Conservation (phyloP, 2,888 invertebrate species). For the Lamellibrachia satsuma region DNA sequence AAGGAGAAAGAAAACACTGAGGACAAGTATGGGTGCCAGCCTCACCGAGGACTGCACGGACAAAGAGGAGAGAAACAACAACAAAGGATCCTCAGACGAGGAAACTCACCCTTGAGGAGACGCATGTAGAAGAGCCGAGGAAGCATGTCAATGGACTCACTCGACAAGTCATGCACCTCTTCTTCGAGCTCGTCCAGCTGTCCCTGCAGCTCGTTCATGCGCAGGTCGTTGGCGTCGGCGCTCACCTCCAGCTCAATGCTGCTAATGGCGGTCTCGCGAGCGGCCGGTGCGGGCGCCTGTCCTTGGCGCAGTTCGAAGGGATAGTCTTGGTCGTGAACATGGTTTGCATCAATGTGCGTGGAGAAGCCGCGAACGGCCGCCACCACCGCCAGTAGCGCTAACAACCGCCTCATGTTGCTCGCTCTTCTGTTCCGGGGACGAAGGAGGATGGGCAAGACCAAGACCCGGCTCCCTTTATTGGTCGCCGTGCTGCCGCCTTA, state of each 20-base stretch:
- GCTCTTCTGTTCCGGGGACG: constrained; percentile 2
- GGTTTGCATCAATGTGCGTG: background rate
- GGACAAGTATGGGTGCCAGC: background rate
- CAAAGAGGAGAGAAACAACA: no score
- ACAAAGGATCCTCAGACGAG: background rate
- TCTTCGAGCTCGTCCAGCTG: background rate
- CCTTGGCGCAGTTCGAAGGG: background rate
- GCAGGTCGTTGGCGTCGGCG: constrained; percentile 20
- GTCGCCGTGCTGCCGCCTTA: background rate
- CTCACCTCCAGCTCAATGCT: background rate
- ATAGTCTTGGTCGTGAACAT: constrained; percentile 25
- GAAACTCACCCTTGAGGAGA: constrained; percentile 18
- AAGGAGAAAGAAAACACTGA: no score
- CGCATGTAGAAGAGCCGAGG: constrained; percentile 17
- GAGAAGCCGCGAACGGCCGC: background rate
- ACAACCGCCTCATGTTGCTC: constrained; percentile 17
- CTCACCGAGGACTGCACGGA: background rate
- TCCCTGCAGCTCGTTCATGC: background rate
- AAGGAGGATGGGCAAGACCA: background rate
- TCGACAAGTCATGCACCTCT: background rate
- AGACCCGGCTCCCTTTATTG: background rate
- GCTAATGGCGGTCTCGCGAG: background rate
- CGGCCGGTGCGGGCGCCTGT: background rate
- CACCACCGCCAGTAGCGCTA: constrained; percentile 8
- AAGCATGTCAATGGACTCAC: background rate